Evolutionary conservation across 1,140 invertebrate genomes (phyloP).

Genomic region (Palaemon carinicauda): DNA sequence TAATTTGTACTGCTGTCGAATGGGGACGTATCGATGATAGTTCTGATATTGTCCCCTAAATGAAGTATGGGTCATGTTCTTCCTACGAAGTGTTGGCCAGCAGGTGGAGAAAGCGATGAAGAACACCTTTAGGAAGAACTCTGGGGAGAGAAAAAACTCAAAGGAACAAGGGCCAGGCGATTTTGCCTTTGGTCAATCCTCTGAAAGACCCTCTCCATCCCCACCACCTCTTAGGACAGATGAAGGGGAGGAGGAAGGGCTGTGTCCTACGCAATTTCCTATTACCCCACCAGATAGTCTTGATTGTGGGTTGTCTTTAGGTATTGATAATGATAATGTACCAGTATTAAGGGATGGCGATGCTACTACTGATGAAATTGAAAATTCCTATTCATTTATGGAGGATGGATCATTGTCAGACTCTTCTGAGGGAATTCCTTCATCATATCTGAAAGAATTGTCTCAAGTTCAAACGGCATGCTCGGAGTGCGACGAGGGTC

Average conservation of each 20-base stretch:
- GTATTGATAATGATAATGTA: no score
- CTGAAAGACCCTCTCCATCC: background rate
- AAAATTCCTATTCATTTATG: background rate
- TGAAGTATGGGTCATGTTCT: no score
- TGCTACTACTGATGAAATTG: background rate
- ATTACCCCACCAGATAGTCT: background rate
- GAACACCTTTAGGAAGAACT: slow-evolving; percentile 34
- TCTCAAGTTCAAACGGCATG: background rate
- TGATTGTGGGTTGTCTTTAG: background rate
- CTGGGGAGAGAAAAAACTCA: slow-evolving; percentile 14
- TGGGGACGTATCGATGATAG: no score
- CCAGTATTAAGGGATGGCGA: background rate
- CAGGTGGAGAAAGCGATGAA: slow-evolving; percentile 49
- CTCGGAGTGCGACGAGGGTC: slow-evolving; percentile 3
- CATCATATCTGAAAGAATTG: background rate
- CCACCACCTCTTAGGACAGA: background rate
- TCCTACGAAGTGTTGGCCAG: background rate
- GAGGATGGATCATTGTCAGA: no score
- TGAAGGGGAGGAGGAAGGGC: background rate
- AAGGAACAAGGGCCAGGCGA: background rate
- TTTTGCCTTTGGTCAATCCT: no score
- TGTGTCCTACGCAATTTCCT: background rate
- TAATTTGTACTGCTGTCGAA: no score
- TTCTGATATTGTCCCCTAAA: no score
- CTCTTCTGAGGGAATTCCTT: no score